Evolutionary conservation across 1,140 invertebrate genomes (phyloP), one percentile per base, ranked within the genome.

Genomic region (Hylaeus anthracinus): DNA sequence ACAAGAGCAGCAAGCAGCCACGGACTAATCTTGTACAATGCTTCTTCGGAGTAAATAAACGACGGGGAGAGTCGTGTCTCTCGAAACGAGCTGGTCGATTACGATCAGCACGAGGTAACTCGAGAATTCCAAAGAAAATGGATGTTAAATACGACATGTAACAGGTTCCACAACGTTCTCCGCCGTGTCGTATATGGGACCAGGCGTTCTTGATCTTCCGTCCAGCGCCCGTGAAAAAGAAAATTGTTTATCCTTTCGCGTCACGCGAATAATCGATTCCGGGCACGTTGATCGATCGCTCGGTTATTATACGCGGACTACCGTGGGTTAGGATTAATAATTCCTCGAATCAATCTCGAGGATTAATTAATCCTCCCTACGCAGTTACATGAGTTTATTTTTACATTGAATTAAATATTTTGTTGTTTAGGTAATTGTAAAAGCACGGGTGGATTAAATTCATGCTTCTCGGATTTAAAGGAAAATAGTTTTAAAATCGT

Each of bases 111-210:
- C 41, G 71, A 15, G 56, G 80, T 83, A 83, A 86, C 55, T 65
- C 84, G 84, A 86, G 80, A 86, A 79, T 75, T 53, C 39, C 51
- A 65, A 15, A 71, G 69, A 83, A 86, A 86, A 86, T 75, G 75
- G 70, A 66, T 82, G 83, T 71, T 76, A 86, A 86, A 72, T 75
- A 77, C 66, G 39, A 12, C 26, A 41, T n/a, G 75, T 75, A 86
- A 85, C 85, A 82, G 84, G 84, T 85, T 86, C 71, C 80, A 14
- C 70, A 65, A 84, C 53, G 58, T 73, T 64, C 70, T 37, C 64
- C 48, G 53, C 53, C 51, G 72, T 15, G 5, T 77, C 58, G 48
- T 58, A 66, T 58, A 72, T 61, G 37, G 48, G n/a, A 15, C 37
- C 9, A 9, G 60, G 0, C 41, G 70, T 6, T 65, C 69, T 56